phyloP scores from a whole-genome alignment of 2,797 vertebrate genomes.

The Parauchenoglanis punctatus region DNA sequence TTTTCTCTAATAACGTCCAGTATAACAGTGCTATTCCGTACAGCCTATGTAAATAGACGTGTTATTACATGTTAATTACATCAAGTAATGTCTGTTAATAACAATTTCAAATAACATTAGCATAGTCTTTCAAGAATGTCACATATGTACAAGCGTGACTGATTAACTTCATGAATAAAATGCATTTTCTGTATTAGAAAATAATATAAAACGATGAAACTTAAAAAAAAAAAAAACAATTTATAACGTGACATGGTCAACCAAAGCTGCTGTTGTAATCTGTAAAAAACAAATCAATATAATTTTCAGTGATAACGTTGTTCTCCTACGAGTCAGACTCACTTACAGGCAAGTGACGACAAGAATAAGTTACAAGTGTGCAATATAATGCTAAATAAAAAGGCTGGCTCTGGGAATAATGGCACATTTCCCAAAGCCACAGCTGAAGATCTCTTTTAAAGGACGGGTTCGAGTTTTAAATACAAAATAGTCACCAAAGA shows the following conservation, averaged over 20 bases:
- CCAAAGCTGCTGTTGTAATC: conserved; percentile 49
- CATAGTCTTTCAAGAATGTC: conserved; percentile 15
- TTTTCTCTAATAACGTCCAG: conserved; percentile 18
- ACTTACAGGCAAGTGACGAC: not conserved
- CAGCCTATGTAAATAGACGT: conserved; percentile 37
- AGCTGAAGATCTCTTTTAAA: not conserved
- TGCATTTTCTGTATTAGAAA: conserved; percentile 55
- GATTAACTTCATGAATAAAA: conserved; percentile 45
- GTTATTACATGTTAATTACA: conserved; percentile 50
- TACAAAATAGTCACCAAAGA: not conserved
- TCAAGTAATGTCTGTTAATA: conserved; percentile 45
- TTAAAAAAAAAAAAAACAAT: conserved; percentile 60
- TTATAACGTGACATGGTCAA: conserved; percentile 51
- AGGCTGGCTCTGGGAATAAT: not conserved
- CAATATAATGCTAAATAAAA: not conserved
- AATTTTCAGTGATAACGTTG: not conserved
- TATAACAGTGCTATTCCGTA: conserved; percentile 35
- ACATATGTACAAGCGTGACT: conserved; percentile 67
- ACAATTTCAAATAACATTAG: conserved; percentile 42
- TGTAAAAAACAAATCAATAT: conserved; percentile 61
- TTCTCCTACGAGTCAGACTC: not conserved
- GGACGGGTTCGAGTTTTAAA: not conserved
- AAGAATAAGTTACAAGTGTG: not conserved
- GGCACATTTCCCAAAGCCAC: not conserved
- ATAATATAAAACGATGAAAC: conserved; percentile 44